These are phyloP conservation scores for Cacatua alba DNA, from an alignment of 2,113 vertebrate genomes.

Conservation along the genomic window DNA sequence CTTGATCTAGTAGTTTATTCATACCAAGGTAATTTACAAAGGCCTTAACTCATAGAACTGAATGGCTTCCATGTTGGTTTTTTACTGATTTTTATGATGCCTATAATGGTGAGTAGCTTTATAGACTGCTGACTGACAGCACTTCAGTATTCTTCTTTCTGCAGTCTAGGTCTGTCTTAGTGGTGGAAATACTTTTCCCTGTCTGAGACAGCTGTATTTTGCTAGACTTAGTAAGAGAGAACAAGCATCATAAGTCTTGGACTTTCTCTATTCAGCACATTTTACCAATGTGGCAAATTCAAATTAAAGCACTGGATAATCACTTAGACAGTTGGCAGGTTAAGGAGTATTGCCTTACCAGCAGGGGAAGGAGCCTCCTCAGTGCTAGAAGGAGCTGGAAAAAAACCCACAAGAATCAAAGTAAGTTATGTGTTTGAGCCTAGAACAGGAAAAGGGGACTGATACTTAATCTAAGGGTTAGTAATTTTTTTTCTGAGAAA, in stretches of 20 bases:
- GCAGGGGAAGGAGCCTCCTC: neutral
- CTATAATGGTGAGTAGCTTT: neutral
- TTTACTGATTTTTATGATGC: neutral
- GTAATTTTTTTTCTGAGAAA: neutral
- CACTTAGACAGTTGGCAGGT: neutral
- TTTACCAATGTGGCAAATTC: neutral
- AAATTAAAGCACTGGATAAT: neutral
- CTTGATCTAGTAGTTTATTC: neutral
- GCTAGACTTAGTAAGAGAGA: neutral
- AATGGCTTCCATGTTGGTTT: neutral
- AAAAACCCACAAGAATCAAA: neutral
- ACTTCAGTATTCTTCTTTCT: neutral
- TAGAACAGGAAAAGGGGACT: neutral
- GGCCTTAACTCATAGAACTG: accelerated
- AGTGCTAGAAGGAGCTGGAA: neutral
- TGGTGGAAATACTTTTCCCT: neutral
- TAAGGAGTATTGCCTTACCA: neutral
- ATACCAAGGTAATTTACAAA: neutral
- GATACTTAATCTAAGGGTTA: neutral
- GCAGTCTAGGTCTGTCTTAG: neutral
- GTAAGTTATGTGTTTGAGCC: neutral
- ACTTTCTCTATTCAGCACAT: neutral
- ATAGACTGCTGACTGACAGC: neutral
- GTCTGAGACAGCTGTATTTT: neutral
- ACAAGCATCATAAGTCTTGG: neutral